Evolutionary conservation across 2,797 vertebrate genomes (phyloP).

Genomic region (Prunella strophiata): DNA sequence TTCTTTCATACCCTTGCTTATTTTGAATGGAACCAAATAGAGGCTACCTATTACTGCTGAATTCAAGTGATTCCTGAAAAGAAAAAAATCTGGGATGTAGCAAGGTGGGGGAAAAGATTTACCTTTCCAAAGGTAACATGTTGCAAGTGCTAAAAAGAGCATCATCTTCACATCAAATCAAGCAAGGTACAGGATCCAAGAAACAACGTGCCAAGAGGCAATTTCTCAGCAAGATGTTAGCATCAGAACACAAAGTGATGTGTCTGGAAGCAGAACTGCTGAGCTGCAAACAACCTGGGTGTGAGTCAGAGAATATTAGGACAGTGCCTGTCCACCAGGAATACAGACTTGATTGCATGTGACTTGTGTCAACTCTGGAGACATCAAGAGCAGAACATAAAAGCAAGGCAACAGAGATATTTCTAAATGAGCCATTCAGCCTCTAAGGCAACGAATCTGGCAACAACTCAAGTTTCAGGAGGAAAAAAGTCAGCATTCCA

Average conservation of each 20-base stretch:
- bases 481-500: conserved; percentile 47
- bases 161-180: conserved; percentile 70
- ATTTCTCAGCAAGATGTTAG: conserved; percentile 73
- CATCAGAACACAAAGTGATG: conserved; percentile 72
- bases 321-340: conserved; percentile 79
- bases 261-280: conserved; percentile 81
- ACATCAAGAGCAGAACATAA: conserved; percentile 79
- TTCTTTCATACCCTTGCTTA: neutral
- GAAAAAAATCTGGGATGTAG: neutral
- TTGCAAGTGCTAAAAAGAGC: conserved; percentile 70
- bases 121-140: conserved; percentile 47
- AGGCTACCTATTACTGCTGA: neutral
- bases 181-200: conserved; percentile 55
- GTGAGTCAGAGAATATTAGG: conserved; percentile 85
- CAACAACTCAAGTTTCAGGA: conserved; percentile 39
- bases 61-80: neutral
- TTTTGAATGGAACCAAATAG: neutral
- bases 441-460: conserved; percentile 72
- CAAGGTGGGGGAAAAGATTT: neutral
- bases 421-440: conserved; percentile 78
- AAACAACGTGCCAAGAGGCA: conserved; percentile 69
- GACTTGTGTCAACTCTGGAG: conserved; percentile 90
- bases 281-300: conserved; percentile 82
- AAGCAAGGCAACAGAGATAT: conserved; percentile 67
- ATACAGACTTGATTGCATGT: conserved; percentile 87